Conservation (phyloP, 2,797 vertebrate species). For the Xyrichtys novacula region DNA sequence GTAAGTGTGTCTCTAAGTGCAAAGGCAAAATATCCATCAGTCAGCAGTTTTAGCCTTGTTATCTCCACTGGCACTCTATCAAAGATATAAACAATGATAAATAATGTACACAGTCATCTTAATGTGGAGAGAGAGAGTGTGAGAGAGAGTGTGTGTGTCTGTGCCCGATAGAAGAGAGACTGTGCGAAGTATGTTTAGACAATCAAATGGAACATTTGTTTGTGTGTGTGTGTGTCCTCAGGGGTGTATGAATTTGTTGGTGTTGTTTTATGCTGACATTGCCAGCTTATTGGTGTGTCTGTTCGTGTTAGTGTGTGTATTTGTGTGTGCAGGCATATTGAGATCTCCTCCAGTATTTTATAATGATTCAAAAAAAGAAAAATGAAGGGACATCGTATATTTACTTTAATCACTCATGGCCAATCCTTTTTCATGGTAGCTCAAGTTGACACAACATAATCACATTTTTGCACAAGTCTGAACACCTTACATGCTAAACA, state of each 20-base stretch:
- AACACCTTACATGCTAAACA: not conserved
- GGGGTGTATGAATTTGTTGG: constrained; percentile 18
- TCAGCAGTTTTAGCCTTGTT: constrained; percentile 74
- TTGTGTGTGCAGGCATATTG: not conserved
- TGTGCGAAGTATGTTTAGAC: constrained; percentile 8
- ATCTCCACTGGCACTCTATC: constrained; percentile 60
- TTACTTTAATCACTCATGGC: not conserved
- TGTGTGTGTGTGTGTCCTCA: constrained; percentile 27
- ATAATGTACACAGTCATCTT: constrained; percentile 65
- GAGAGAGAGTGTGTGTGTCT: constrained; percentile 3
- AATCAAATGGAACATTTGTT: constrained; percentile 26
- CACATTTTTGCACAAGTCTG: constrained; percentile 6
- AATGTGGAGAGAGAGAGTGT: constrained; percentile 36
- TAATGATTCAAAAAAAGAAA: not conserved
- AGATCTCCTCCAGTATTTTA: not conserved
- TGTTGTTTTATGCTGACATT: constrained; percentile 30
- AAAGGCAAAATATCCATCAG: constrained; percentile 58
- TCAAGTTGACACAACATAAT: not conserved
- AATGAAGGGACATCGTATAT: not conserved
- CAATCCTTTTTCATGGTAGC: not conserved
- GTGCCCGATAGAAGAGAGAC: not conserved
- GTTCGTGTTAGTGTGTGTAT: not conserved
- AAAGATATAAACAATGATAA: constrained; percentile 71
- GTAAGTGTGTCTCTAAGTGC: constrained; percentile 34
- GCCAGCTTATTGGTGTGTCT: not conserved